These are phyloP conservation scores for Netelia fuscicornis DNA, from an alignment of 2,888 invertebrate genomes.

Conservation along the genomic window DNA sequence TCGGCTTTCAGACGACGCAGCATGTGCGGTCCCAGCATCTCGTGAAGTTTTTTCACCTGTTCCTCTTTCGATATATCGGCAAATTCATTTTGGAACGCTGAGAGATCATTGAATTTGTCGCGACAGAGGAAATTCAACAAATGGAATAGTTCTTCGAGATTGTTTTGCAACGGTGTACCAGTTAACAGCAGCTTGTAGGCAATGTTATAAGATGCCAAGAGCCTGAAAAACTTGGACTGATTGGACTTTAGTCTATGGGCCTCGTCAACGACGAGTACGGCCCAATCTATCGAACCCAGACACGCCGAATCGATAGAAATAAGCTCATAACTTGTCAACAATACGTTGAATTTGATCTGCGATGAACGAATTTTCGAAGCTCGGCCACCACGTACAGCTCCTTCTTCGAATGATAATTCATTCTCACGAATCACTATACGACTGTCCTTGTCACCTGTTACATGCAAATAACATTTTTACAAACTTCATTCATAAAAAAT, in stretches of 20 bases:
- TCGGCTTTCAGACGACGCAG: slow-evolving; percentile 99
- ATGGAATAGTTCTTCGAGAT: slow-evolving; percentile 99
- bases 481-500: slow-evolving; percentile 5
- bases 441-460: slow-evolving; percentile 96
- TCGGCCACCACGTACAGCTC: slow-evolving; percentile 93
- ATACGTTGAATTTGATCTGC: slow-evolving; percentile 98
- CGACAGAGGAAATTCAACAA: slow-evolving; percentile 98
- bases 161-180: slow-evolving; percentile 99
- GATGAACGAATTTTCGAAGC: slow-evolving; percentile 93
- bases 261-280: slow-evolving; percentile 99
- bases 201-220: slow-evolving; percentile 96
- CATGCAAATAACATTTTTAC: slow-evolving; percentile 11
- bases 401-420: slow-evolving; percentile 98
- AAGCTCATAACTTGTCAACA: slow-evolving; percentile 98
- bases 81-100: slow-evolving; percentile 98
- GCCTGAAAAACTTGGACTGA: slow-evolving; percentile 99
- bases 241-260: slow-evolving; percentile 99
- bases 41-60: slow-evolving; percentile 99
- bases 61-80: slow-evolving; percentile 99
- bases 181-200: slow-evolving; percentile 98
- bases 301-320: slow-evolving; percentile 98
- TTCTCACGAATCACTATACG: slow-evolving; percentile 97
- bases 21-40: slow-evolving; percentile 99
- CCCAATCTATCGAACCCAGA: slow-evolving; percentile 99
- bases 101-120: slow-evolving; percentile 97